These are phyloP conservation scores for Bombycilla garrulus DNA, from an alignment of 2,113 vertebrate species.

Conservation along the genomic window DNA sequence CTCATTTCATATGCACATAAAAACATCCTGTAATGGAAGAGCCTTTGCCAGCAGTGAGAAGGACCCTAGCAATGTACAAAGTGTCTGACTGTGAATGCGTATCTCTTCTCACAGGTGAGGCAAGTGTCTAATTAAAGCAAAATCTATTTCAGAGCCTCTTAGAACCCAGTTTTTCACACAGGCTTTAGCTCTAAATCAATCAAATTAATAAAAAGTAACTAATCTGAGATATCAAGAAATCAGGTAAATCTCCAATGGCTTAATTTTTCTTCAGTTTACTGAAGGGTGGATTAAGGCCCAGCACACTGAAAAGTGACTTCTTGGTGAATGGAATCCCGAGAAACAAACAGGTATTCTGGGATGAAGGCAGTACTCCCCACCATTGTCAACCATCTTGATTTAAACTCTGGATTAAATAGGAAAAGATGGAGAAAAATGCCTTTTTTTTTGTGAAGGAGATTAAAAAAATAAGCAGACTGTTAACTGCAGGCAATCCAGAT, in stretches of 20 bases:
- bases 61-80: neutral
- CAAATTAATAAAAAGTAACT: neutral
- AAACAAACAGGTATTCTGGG: neutral
- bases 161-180: neutral
- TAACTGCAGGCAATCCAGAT: neutral
- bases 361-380: neutral
- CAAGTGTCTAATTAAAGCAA: neutral
- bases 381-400: neutral
- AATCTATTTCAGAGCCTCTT: neutral
- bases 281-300: neutral
- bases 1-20: rapidly evolving
- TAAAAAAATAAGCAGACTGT: neutral
- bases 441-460: neutral
- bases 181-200: neutral
- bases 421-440: neutral
- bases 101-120: neutral
- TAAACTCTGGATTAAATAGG: neutral
- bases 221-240: neutral
- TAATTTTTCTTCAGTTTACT: neutral
- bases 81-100: neutral
- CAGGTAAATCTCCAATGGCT: neutral
- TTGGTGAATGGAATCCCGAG: neutral
- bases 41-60: neutral
- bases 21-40: neutral
- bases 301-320: neutral